Conservation (phyloP, 2,113 vertebrate species). For the Leptodactylus fuscus region DNA sequence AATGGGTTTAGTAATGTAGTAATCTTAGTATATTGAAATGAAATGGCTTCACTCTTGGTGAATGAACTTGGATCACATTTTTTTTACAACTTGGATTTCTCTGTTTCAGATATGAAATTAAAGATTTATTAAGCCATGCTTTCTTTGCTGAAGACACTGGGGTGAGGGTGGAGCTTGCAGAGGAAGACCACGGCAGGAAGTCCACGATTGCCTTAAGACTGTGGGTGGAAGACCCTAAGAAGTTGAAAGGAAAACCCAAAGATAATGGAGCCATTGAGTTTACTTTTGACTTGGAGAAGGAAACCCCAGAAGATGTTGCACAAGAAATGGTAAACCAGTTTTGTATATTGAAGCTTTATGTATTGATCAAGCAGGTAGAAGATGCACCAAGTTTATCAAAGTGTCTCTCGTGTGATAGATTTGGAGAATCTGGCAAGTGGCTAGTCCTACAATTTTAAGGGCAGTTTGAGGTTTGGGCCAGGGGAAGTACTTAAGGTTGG, state of each 20-base stretch:
- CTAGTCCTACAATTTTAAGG: too few relatives aligned
- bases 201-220: constrained; percentile 92
- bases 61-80: too few relatives aligned
- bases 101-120: constrained; percentile 89
- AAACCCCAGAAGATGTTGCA: constrained; percentile 94
- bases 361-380: too few relatives aligned
- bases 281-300: constrained; percentile 91
- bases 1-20: too few relatives aligned
- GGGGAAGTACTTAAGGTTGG: too few relatives aligned
- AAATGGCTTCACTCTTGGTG: too few relatives aligned
- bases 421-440: too few relatives aligned
- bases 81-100: neutral
- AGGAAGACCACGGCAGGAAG: constrained; percentile 95
- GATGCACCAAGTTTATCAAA: too few relatives aligned
- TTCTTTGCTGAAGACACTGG: constrained; percentile 99
- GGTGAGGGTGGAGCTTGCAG: constrained; percentile 95
- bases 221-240: constrained; percentile 98
- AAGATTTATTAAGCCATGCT: constrained; percentile 95
- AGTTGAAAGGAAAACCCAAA: constrained; percentile 97
- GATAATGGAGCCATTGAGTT: constrained; percentile 98
- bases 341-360: too few relatives aligned
- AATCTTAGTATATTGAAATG: too few relatives aligned
- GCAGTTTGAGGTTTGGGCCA: too few relatives aligned
- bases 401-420: too few relatives aligned
- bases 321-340: constrained; percentile 99